Base-by-base conservation (phyloP, 2,888 invertebrate species). In the Tinea semifulvella region DNA sequence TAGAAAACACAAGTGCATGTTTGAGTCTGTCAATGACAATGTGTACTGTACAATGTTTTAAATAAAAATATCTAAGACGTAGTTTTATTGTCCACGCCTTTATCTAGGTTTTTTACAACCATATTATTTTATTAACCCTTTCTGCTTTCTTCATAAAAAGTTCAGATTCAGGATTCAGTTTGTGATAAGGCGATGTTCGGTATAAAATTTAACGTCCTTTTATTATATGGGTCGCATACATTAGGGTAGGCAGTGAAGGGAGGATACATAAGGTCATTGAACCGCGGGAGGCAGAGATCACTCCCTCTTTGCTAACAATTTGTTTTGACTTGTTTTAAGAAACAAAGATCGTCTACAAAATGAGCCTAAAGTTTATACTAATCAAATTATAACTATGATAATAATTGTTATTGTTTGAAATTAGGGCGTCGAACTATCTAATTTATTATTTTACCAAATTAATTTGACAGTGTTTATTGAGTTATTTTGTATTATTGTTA, bases 261-360 rank as follows among this genome's bases (percentile, higher is more conserved):
- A 62, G 60, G 61, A 58, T 60, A 65, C 61, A 56, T 47, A 55
- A 51, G 52, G 54, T 56, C 65, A 59, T 50, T 61, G 56, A 53
- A 60, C 66, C 53, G 52, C 50, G 52, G 51, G 56, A 55, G 2
- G 36, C 36, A 17, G 55, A 51, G 55, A 51, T 56, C 54, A 58
- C 53, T 62, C 16, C 26, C 58, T 61, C 60, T 58, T 64, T 61
- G 58, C 54, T 52, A 53, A 56, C 56, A 63, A 65, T 63, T 64
- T 61, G 60, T 56, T 62, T 56, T 56, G 64, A 59, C 58, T 53
- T 55, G 57, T 56, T 31, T 31, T 47, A 48, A 42, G 42, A 42
- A 13, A 42, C 42, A 22, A 26, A n/a, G n/a, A n/a, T n/a, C n/a
- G n/a, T n/a, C n/a, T n/a, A n/a, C n/a, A n/a, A n/a, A n/a, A n/a